A percentile compares a stretch with the other conserved stretches of the same genome.
These are phyloP conservation scores for Spisula subtruncata DNA, from an alignment of 2,888 invertebrate genomes.

Conservation along the genomic window DNA sequence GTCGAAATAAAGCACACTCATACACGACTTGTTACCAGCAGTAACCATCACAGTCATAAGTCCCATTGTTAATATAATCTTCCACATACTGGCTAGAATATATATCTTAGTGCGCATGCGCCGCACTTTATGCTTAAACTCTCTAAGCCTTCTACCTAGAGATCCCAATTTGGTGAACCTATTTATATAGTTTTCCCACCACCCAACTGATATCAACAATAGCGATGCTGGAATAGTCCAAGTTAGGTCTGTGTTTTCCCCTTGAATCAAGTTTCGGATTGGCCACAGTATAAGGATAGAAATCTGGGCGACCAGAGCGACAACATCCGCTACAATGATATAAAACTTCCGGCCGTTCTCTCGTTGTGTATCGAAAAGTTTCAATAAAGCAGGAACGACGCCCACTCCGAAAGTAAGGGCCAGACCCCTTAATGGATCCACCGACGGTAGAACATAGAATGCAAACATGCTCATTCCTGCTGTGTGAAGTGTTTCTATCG, in stretches of 20 bases:
- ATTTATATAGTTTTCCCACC: conserved; percentile 99
- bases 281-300: conserved; percentile 81
- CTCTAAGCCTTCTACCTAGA: conserved; percentile 84
- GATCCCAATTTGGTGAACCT: conserved; percentile 92
- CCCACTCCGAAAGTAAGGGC: conserved; percentile 98
- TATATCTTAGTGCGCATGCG: conserved; percentile 96
- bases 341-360: conserved; percentile 72
- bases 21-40: conserved; percentile 74
- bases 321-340: conserved; percentile 71
- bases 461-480: conserved; percentile 95
- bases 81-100: conserved; percentile 96
- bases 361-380: conserved; percentile 78
- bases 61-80: conserved; percentile 93
- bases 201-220: conserved; percentile 95
- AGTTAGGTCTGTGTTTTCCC: conserved; percentile 72
- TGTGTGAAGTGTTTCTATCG: conserved; percentile 96
- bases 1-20: conserved; percentile 76
- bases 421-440: conserved; percentile 97
- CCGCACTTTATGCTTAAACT: conserved; percentile 92
- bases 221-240: conserved; percentile 95
- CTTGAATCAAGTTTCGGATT: conserved; percentile 65
- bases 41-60: conserved; percentile 90
- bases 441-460: conserved; percentile 95
- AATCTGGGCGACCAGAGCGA: conserved; percentile 76
- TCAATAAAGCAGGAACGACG: conserved; percentile 92